Base-by-base conservation (phyloP, 2,888 invertebrate species). In the Onthophagus sagittarius region DNA sequence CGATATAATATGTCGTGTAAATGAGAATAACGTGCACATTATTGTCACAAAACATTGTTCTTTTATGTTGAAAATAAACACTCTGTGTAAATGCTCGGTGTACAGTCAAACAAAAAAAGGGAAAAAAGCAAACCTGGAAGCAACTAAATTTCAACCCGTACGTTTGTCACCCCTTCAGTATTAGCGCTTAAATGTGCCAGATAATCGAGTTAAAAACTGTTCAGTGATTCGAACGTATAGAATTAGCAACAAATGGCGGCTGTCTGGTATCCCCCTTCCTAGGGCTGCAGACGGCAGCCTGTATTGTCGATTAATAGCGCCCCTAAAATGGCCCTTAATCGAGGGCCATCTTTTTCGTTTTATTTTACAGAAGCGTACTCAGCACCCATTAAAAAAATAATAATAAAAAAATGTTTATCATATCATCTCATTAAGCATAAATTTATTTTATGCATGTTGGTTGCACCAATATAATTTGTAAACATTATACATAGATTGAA, bases 221-320 rank as follows among this genome's bases (percentile, higher is more conserved):
- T 74, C 70, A 72, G 70, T 71, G 75, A 75, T 75, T 77, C 73
- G 74, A 73, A 77, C 74, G 65, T 73, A 73, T 69, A 69, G 72
- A 65, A 74, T 74, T 74, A 73, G 63, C 74, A 69, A 70, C 75
- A 77, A 76, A 73, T 75, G 74, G 75, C 73, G 74, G 73, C 77
- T 53, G 39, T 53, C 39, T 53, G 39, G 39, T 11, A 53, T 4
- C 39, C 39, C 39, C 39, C 11, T 53, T 11, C 11, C 7, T 9
- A 53, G 5, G 11, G 39, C 39, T 53, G 39, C 39, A 53, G 39
- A 53, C 39, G 39, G 39, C 39, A 11, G 39, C 11, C 39, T 53
- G 39, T 53, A 53, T 53, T 53, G 39, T 53, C 39, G 39, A 53
- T 53, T 53, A 53, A 53, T 53, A 53, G 39, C 39, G 39, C 39